Conservation (phyloP, 2,888 invertebrate species). For the Prostheceraeus crozeri region DNA sequence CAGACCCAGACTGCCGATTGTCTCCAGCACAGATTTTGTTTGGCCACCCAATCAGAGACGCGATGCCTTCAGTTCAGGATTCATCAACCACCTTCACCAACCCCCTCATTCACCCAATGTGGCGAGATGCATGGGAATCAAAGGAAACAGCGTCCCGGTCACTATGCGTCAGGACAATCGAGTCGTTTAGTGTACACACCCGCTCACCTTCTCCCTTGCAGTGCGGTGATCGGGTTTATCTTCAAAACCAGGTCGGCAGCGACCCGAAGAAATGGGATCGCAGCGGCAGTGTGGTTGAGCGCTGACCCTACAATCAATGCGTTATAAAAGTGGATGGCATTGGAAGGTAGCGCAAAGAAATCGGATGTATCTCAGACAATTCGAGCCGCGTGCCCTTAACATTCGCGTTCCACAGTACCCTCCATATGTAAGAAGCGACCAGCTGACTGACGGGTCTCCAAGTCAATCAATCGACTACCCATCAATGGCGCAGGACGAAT, state of each 20-base stretch:
- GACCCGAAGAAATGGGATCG: conserved; percentile 41
- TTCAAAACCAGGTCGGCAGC: conserved; percentile 40
- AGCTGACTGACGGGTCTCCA: no score
- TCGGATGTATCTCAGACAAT: no score
- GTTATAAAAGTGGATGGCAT: conserved; percentile 15
- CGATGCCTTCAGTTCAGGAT: conserved; percentile 40
- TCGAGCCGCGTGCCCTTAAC: no score
- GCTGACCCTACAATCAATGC: not conserved
- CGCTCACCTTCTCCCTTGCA: conserved; percentile 36
- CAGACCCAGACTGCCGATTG: conserved; percentile 40
- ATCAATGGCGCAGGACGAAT: no score
- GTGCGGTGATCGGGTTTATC: conserved; percentile 41
- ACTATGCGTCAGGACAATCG: conserved; percentile 37
- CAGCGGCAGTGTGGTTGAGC: conserved; percentile 3
- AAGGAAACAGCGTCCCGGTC: conserved; percentile 8
- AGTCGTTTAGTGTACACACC: conserved; percentile 39
- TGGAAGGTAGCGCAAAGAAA: no score
- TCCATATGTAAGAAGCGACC: no score
- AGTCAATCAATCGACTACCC: no score
- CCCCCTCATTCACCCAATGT: conserved; percentile 8
- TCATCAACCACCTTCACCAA: conserved; percentile 38
- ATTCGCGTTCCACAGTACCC: no score
- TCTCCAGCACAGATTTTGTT: conserved; percentile 42
- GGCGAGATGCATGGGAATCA: not conserved
- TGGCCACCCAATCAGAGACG: conserved; percentile 33